These are phyloP conservation scores for Acanthoscelides obtectus DNA, from an alignment of 2,888 invertebrate genomes.

Conservation along the genomic window DNA sequence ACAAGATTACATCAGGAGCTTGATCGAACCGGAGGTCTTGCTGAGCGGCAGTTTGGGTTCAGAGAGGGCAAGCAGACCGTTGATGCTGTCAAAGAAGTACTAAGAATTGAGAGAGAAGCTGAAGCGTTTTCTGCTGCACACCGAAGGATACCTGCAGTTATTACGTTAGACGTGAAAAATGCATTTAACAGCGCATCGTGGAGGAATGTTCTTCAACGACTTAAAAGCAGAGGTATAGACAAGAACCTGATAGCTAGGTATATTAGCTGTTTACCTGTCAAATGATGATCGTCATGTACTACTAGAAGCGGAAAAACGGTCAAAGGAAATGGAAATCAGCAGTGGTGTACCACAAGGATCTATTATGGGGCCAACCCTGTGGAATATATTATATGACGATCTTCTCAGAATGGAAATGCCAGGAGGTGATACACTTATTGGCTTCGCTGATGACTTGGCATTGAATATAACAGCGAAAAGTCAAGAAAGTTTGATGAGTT, in stretches of 20 bases:
- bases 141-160: constrained; percentile 3
- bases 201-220: constrained; percentile 6
- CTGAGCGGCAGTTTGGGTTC: constrained; percentile 13
- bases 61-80: constrained; percentile 13
- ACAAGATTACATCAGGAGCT: constrained; percentile 11
- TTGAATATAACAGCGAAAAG: not conserved
- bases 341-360: constrained; percentile 15
- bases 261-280: constrained; percentile 8
- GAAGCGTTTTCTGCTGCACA: constrained; percentile 2
- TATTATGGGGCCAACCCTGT: constrained; percentile 10
- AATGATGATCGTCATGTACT: constrained; percentile 1
- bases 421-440: constrained; percentile 3
- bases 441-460: constrained; percentile 11
- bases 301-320: not conserved
- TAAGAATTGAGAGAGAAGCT: constrained; percentile 11
- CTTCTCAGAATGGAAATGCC: constrained; percentile 4
- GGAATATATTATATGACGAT: constrained; percentile 11
- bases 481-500: no score
- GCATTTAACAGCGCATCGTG: constrained; percentile 5
- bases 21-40: constrained; percentile 11
- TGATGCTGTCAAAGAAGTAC: constrained; percentile 12
- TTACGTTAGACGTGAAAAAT: constrained; percentile 4
- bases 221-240: constrained; percentile 9
- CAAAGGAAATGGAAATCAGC: constrained; percentile 1
- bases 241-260: constrained; percentile 9